phyloP scores from a whole-genome alignment of 2,113 vertebrate species.

The Peromyscus maniculatus region DNA sequence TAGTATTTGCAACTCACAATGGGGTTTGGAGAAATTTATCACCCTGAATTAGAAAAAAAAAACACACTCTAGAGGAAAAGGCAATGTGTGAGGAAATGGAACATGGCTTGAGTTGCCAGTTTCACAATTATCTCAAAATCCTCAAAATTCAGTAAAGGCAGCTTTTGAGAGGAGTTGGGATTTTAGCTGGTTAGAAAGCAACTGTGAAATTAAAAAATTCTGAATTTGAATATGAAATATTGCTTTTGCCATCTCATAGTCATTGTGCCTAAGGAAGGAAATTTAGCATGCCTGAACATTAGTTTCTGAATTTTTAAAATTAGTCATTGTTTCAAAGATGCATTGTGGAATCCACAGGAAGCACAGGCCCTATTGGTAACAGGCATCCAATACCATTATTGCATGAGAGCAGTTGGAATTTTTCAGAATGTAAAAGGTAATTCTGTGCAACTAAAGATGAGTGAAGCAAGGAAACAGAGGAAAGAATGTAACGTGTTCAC shows the following conservation, averaged over 20 bases:
- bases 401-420: neutral
- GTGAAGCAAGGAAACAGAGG: neutral
- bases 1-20: neutral
- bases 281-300: neutral
- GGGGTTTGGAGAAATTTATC: neutral
- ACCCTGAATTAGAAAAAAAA: neutral
- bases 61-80: neutral
- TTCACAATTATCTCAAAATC: slow-evolving; percentile 38
- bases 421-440: neutral
- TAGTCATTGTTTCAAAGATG: neutral
- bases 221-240: slow-evolving; percentile 51
- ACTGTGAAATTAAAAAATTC: slow-evolving; percentile 32
- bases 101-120: neutral
- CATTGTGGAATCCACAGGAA: neutral
- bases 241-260: neutral
- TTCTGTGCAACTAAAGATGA: neutral
- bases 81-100: neutral
- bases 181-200: slow-evolving; percentile 53
- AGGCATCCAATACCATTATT: neutral
- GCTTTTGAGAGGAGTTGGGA: neutral
- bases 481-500: neutral
- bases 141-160: neutral
- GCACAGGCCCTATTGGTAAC: neutral
- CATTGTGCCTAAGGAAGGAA: neutral
- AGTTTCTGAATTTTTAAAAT: slow-evolving; percentile 48